Evolutionary conservation across 2,888 invertebrate genomes (phyloP), one percentile per base, ranked within the genome.

Genomic region (Drosophila paranaensis): DNA sequence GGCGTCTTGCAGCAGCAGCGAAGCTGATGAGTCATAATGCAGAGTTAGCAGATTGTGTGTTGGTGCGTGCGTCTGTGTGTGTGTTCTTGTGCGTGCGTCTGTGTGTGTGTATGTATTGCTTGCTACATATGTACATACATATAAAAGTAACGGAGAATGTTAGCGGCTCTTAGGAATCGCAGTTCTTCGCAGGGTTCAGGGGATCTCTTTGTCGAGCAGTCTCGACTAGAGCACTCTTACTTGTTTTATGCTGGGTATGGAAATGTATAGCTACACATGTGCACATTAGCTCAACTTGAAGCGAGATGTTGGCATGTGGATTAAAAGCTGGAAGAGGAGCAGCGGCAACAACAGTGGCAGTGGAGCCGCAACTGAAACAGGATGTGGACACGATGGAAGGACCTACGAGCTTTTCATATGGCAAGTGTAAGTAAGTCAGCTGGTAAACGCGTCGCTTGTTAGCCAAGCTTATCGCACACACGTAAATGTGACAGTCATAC

Each of bases 401-500:
- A 40, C 14, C n/a, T 14, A 20, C 43, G 33, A 68, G 40, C 53
- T 16, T 73, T 50, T 62, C 65, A 63, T 63, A 63, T 70, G 60
- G 57, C 63, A 74, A 70, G 66, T 71, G 71, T 79, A 79, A 79
- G 75, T 63, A 74, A 71, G 76, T 61, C 79, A 60, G 60, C 58
- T 66, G 75, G 63, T 75, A 79, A 75, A 64, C 68, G 82, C 71
- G 66, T 70, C 53, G 86, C 83, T 83, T 86, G 82, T 83, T 83
- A 88, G 86, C 77, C 56, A 53, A 70, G 88, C 82, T 82, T 82
- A 82, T 84, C 84, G 56, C 79, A 75, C 71, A 82, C 69, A 82
- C 67, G 68, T 74, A 80, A 68, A 84, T 86, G 83, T 84, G 83
- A 74, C 89, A 83, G 79, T 74, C 87, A 88, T 84, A 86, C 76